Evolutionary conservation across 2,888 invertebrate genomes (phyloP).

Genomic region (Omphaloscelis lunosa): DNA sequence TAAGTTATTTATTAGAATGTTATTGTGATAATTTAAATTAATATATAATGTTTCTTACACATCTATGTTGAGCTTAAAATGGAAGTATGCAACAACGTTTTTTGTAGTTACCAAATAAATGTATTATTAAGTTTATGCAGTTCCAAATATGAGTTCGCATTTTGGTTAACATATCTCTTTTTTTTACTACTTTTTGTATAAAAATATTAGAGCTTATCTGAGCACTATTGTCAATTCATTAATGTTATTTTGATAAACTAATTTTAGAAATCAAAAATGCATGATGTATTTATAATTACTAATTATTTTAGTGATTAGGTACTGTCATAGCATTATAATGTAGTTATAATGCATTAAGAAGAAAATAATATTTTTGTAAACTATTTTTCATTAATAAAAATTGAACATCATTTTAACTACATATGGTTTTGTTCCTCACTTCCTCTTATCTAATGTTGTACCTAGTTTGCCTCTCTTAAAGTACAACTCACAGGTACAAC

Average conservation of each 20-base stretch:
- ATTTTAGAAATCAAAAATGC: constrained; percentile 18
- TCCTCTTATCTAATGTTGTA: not conserved
- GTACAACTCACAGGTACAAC: not conserved
- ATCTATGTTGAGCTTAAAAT: constrained; percentile 54
- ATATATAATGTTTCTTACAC: constrained; percentile 51
- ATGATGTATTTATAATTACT: constrained; percentile 16
- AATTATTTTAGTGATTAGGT: constrained; percentile 24
- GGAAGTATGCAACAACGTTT: constrained; percentile 54
- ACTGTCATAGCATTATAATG: constrained; percentile 39
- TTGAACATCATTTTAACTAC: constrained; percentile 7
- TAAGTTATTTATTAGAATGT: constrained; percentile 68
- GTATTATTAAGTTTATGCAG: constrained; percentile 51
- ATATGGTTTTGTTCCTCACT: constrained; percentile 17
- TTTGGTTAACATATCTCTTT: constrained; percentile 19
- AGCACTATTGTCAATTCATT: constrained; percentile 29
- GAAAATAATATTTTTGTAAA: constrained; percentile 56
- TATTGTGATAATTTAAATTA: constrained; percentile 76
- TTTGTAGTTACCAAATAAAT: constrained; percentile 65
- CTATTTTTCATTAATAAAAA: constrained; percentile 58
- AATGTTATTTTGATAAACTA: not conserved
- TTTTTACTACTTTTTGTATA: constrained; percentile 32
- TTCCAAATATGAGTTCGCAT: constrained; percentile 34
- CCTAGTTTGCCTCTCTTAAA: not conserved
- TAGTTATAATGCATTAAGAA: constrained; percentile 41
- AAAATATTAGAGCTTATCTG: constrained; percentile 7